Evolutionary conservation across 2,888 invertebrate species (phyloP).

Genomic region (Arge pagana): DNA sequence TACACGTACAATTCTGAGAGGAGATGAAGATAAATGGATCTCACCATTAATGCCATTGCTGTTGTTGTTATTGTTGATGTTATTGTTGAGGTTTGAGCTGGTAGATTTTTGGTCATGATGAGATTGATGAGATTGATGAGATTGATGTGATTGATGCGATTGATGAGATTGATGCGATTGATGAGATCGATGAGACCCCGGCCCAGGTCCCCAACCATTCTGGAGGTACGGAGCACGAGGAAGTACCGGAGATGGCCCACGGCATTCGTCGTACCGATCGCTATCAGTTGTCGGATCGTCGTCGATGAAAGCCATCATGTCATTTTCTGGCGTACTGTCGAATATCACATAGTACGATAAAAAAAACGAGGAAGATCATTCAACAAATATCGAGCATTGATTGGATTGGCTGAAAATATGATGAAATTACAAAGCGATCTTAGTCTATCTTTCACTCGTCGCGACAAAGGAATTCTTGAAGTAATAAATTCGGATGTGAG

Average conservation of each 20-base stretch:
- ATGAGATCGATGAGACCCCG: slow-evolving; percentile 36
- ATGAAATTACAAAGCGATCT: too few species aligned
- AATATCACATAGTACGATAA: background rate
- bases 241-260: slow-evolving; percentile 54
- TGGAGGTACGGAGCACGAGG: slow-evolving; percentile 59
- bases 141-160: slow-evolving; percentile 27
- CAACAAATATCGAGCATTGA: too few species aligned
- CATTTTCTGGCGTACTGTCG: slow-evolving; percentile 66
- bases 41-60: slow-evolving; percentile 30
- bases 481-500: too few species aligned
- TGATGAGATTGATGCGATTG: slow-evolving; percentile 26
- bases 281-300: slow-evolving; percentile 67
- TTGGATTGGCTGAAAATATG: too few species aligned
- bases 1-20: background rate
- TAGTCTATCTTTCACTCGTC: too few species aligned
- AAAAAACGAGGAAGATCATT: too few species aligned
- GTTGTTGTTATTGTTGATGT: slow-evolving; percentile 55
- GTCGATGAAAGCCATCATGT: slow-evolving; percentile 78
- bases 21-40: background rate
- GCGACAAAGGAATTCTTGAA: too few species aligned
- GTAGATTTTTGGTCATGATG: slow-evolving; percentile 24
- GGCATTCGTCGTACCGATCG: slow-evolving; percentile 57
- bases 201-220: slow-evolving; percentile 66
- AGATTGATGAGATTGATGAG: slow-evolving; percentile 13
- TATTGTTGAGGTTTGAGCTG: slow-evolving; percentile 42